Base-by-base conservation (phyloP, 2,888 invertebrate species). In the Philonicus albiceps region DNA sequence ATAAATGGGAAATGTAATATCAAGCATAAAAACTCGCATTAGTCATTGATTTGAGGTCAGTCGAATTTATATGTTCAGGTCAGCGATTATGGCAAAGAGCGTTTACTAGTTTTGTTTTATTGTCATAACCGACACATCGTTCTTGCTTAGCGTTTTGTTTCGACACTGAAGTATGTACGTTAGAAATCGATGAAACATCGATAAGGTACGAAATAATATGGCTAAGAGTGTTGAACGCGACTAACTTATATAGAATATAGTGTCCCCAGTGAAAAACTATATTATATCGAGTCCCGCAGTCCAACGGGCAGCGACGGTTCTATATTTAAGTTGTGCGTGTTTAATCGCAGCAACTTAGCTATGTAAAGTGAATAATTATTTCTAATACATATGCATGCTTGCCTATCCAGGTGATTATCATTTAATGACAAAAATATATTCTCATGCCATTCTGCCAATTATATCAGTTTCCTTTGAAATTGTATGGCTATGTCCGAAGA, bases 321-420 rank as follows among this genome's bases (percentile, higher is more conserved):
- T 80, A 53, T 53, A 80, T 80, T 83, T 37, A 83, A 64, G 64
- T 64, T 83, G 31, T 84, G 84, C 84, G 84, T 84, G 84, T 73
- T 31, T 81, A 81, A 81, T 81, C 55, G 81, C 31, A 34, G 49
- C 27, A 81, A 27, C 53, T 53, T 27, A 43, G 31, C 81, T 81
- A 81, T 81, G 34, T 81, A 81, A 55, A 81, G 64, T 84, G 84
- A 84, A 72, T 84, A 84, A 84, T 84, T 84, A 84, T 84, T 73
- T 73, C 22, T 73, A 30, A 84, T 73, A 84, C 73, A 84, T 73
- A 84, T 84, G 84, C 84, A 84, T 73, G 84, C 19, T 53, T 81
- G 31, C 8, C 74, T 78, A 49, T 49, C 78, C 78, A 30, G 5
- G n/a, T 19, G 34, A 81, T 55, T 81, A 81, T 81, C 55, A 81